Percentiles rank a stretch among this genome's conserved stretches.
Conservation (phyloP, 2,113 vertebrate species). For the Genyomyrus donnyi region DNA sequence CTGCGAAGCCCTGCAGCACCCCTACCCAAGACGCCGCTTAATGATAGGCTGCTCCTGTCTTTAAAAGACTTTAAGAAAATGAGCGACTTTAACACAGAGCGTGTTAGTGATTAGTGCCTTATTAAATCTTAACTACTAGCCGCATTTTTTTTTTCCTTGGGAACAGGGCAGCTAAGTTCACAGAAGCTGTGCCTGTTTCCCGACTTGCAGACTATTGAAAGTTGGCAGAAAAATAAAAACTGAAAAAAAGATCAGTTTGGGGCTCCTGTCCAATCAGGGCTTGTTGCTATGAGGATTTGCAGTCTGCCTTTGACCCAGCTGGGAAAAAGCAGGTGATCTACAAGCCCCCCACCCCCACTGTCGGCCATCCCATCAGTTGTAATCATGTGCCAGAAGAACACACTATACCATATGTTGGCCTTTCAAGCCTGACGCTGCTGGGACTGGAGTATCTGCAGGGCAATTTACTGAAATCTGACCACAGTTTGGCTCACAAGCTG, state of each 20-base stretch:
- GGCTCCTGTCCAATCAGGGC: conserved; percentile 53
- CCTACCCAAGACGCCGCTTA: background rate
- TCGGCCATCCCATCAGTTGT: background rate
- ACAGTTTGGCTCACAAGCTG: background rate
- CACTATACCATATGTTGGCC: background rate
- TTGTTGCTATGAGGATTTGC: conserved; percentile 66
- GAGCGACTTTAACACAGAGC: background rate
- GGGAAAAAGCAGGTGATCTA: conserved; percentile 34
- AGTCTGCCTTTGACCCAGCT: conserved; percentile 51
- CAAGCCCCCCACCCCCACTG: background rate
- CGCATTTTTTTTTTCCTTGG: background rate
- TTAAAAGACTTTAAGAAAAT: background rate
- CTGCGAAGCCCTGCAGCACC: background rate
- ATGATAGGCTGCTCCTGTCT: background rate
- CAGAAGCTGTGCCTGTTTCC: conserved; percentile 20
- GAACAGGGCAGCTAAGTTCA: conserved; percentile 51
- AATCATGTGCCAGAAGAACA: background rate
- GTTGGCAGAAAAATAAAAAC: conserved; percentile 33
- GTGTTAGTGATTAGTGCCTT: background rate
- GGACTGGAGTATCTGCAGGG: background rate
- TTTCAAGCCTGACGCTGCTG: background rate
- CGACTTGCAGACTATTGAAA: conserved; percentile 38
- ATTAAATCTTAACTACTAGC: background rate
- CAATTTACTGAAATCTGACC: background rate
- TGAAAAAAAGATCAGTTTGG: conserved; percentile 51